Percentiles rank a stretch among this genome's conserved stretches.
Evolutionary conservation across 1,140 invertebrate species (phyloP).

Genomic region (Drosophila kepulauana): DNA sequence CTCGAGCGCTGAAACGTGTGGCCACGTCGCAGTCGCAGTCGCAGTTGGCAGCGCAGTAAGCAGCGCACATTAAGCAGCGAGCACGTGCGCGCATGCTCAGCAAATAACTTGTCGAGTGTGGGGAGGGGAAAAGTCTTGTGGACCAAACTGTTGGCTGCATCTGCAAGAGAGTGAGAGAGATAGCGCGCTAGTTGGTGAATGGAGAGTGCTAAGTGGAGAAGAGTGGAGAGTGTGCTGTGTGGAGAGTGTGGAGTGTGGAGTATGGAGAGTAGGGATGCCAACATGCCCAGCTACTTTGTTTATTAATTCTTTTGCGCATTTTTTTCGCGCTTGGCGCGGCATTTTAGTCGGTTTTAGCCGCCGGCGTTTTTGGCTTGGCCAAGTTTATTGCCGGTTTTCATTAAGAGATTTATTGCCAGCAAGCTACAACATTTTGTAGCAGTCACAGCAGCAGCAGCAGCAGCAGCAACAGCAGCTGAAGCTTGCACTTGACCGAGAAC

Average conservation of each 20-base stretch:
- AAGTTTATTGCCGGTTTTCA: constrained; percentile 84
- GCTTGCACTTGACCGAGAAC: constrained; percentile 73
- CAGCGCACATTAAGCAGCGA: constrained; percentile 67
- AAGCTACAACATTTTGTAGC: background rate
- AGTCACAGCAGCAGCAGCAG: constrained; percentile 12
- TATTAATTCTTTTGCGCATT: constrained; percentile 83
- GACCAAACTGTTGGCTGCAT: constrained; percentile 29
- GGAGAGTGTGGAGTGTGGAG: constrained; percentile 10
- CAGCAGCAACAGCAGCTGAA: constrained; percentile 47
- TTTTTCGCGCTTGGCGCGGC: constrained; percentile 71
- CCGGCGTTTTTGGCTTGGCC: constrained; percentile 57
- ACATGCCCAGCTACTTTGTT: constrained; percentile 79
- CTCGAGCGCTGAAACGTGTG: constrained; percentile 74
- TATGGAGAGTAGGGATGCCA: constrained; percentile 53
- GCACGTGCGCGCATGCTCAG: constrained; percentile 82
- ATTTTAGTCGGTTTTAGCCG: constrained; percentile 54
- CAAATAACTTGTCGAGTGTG: constrained; percentile 70
- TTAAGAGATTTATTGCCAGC: constrained; percentile 79
- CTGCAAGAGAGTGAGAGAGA: constrained; percentile 2
- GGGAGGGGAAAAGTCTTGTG: constrained; percentile 6
- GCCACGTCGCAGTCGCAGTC: constrained; percentile 62
- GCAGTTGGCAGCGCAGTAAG: constrained; percentile 25
- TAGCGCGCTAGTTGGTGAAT: background rate
- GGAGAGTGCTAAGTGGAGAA: constrained; percentile 1
- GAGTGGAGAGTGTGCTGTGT: background rate